phyloP scores from a whole-genome alignment of 2,797 vertebrate genomes.

The Sphenopsis melanotis region DNA sequence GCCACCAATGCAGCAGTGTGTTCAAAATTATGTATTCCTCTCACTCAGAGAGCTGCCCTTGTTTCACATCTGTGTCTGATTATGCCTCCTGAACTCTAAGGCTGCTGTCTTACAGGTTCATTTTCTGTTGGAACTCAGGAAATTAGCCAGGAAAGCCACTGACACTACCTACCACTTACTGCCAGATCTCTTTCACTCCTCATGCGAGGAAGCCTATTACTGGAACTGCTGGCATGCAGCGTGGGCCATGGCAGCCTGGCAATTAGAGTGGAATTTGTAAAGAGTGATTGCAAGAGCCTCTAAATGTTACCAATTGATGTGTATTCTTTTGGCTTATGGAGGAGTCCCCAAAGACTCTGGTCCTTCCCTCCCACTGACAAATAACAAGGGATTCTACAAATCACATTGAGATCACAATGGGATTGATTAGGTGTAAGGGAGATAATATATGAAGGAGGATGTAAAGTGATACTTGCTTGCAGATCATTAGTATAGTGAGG shows the following conservation, averaged over 20 bases:
- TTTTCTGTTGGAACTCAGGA: constrained; percentile 60
- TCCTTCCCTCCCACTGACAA: neutral
- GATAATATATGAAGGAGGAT: constrained; percentile 18
- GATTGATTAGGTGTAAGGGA: constrained; percentile 41
- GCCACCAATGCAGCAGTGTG: neutral
- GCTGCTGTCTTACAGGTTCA: constrained; percentile 48
- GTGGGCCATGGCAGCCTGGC: neutral
- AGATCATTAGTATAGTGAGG: neutral
- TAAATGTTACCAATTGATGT: neutral
- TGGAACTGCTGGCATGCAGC: neutral
- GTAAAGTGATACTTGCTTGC: constrained; percentile 26
- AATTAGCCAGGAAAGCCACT: constrained; percentile 63
- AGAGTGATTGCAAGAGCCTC: neutral
- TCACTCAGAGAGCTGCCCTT: neutral
- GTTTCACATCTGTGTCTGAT: constrained; percentile 62
- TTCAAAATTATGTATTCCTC: constrained; percentile 37
- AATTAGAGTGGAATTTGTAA: constrained; percentile 42
- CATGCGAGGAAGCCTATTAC: constrained; percentile 17
- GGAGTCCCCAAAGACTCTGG: neutral
- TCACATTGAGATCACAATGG: neutral
- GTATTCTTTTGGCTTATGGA: neutral
- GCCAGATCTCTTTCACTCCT: constrained; percentile 44
- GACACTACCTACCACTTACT: constrained; percentile 53
- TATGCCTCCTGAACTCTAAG: constrained; percentile 46
- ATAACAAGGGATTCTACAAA: constrained; percentile 23